Evolutionary conservation across 1,140 invertebrate genomes (phyloP).

Genomic region (Sinella curviseta): DNA sequence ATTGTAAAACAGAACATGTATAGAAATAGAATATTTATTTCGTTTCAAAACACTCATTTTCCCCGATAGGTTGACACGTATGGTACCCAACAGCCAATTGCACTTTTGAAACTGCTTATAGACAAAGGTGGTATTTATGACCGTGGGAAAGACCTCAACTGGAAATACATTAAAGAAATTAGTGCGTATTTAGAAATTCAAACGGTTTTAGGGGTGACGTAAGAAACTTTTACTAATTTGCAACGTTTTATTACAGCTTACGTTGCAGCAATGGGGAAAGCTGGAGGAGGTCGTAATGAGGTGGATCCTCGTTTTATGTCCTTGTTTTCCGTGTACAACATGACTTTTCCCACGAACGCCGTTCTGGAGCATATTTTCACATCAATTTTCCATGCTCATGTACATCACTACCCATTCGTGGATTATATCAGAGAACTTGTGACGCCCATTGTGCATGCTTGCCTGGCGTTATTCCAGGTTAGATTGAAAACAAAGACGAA

Average conservation of each 20-base stretch:
- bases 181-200: slow-evolving; percentile 53
- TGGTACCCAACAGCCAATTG: slow-evolving; percentile 89
- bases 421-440: slow-evolving; percentile 66
- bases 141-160: slow-evolving; percentile 81
- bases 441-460: slow-evolving; percentile 70
- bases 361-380: slow-evolving; percentile 80
- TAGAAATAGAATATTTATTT: background rate
- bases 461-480: slow-evolving; percentile 79
- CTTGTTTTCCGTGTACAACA: slow-evolving; percentile 82
- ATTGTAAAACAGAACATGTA: slow-evolving; percentile 28
- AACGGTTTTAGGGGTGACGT: background rate
- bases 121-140: slow-evolving; percentile 85
- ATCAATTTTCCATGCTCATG: slow-evolving; percentile 77
- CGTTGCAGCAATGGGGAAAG: slow-evolving; percentile 76
- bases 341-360: slow-evolving; percentile 74
- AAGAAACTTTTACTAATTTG: slow-evolving; percentile 49
- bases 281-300: slow-evolving; percentile 81
- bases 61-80: slow-evolving; percentile 68
- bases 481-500: slow-evolving; percentile 53
- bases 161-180: slow-evolving; percentile 84
- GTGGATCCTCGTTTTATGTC: slow-evolving; percentile 87
- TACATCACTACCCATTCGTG: slow-evolving; percentile 62
- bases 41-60: background rate
- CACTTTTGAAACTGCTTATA: slow-evolving; percentile 79
- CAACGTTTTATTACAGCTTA: slow-evolving; percentile 60